These are phyloP conservation scores for Morone chrysops DNA, from an alignment of 2,113 vertebrate genomes.

Conservation along the genomic window DNA sequence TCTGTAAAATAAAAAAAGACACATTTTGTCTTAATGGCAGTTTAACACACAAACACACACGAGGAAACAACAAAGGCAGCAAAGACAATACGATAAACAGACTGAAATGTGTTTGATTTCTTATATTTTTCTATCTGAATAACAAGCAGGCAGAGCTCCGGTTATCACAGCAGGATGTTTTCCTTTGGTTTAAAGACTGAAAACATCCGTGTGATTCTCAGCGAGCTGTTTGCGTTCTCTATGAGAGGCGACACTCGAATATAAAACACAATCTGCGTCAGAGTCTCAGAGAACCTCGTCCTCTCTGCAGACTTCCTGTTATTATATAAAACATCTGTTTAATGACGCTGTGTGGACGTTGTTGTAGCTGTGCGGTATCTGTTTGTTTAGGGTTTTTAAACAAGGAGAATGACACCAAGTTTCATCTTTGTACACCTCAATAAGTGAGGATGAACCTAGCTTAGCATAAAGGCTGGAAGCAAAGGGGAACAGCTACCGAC, in stretches of 20 bases:
- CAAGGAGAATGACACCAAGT: too few relatives aligned
- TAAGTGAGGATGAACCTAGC: too few relatives aligned
- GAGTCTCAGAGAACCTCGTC: too few relatives aligned
- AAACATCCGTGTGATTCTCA: not conserved
- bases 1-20: not conserved
- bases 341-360: too few relatives aligned
- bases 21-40: not conserved
- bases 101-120: slow-evolving; percentile 18
- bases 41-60: not conserved
- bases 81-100: not conserved
- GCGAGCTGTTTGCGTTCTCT: not conserved
- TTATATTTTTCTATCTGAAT: not conserved
- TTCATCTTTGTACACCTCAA: too few relatives aligned
- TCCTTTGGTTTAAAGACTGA: not conserved
- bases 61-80: not conserved
- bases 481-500: too few relatives aligned
- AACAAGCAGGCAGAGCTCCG: not conserved
- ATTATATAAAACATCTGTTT: too few relatives aligned
- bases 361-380: too few relatives aligned
- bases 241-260: not conserved
- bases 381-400: too few relatives aligned
- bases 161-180: slow-evolving; percentile 1
- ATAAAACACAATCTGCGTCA: too few relatives aligned
- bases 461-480: too few relatives aligned
- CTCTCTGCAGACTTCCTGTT: too few relatives aligned